Percentiles rank a stretch among this genome's conserved stretches.
Evolutionary conservation across 2,888 invertebrate species (phyloP).

Genomic region (Mythimna vitellina): DNA sequence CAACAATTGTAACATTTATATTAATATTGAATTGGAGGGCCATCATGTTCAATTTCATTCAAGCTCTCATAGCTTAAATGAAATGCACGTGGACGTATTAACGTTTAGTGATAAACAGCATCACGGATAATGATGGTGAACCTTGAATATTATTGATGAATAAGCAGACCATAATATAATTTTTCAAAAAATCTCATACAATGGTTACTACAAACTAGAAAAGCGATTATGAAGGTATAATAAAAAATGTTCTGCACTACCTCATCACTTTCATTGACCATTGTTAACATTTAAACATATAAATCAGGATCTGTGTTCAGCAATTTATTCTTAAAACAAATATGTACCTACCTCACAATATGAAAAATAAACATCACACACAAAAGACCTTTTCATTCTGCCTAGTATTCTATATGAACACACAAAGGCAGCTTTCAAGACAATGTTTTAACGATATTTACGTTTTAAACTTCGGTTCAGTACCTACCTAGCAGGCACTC

Average conservation of each 20-base stretch:
- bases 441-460: constrained; percentile 30
- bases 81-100: too few relatives aligned
- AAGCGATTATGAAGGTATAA: background rate
- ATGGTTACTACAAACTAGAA: too few relatives aligned
- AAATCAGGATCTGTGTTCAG: background rate
- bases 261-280: background rate
- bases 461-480: constrained; percentile 14
- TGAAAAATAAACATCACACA: constrained; percentile 11
- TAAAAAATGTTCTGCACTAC: background rate
- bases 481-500: constrained; percentile 48
- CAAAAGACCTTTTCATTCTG: constrained; percentile 21
- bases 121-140: too few relatives aligned
- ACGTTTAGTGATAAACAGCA: too few relatives aligned
- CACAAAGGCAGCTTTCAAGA: constrained; percentile 21
- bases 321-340: background rate
- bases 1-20: too few relatives aligned
- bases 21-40: too few relatives aligned
- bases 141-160: too few relatives aligned
- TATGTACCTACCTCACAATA: background rate
- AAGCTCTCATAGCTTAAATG: too few relatives aligned
- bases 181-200: too few relatives aligned
- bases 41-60: too few relatives aligned
- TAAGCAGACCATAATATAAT: too few relatives aligned
- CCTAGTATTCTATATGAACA: constrained; percentile 2
- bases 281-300: background rate